A percentile compares a stretch with the other conserved stretches of the same genome.
Conservation (phyloP, 2,888 invertebrate species). For the Antitype chi region DNA sequence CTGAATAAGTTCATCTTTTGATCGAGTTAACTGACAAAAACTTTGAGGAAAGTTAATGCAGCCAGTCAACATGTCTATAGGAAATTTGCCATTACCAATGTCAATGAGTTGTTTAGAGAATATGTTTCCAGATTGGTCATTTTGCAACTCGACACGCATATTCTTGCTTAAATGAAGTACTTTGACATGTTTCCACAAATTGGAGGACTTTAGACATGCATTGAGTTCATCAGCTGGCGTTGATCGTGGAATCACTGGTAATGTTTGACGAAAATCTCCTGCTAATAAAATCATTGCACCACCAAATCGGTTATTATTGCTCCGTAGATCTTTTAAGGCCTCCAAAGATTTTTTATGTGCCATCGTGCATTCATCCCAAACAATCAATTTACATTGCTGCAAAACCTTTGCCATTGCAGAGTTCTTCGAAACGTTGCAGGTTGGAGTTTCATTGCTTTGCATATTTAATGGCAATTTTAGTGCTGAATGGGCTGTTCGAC, state of each 20-base stretch:
- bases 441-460: conserved; percentile 4
- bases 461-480: background rate
- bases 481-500: background rate
- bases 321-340: conserved; percentile 9
- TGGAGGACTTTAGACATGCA: conserved; percentile 6
- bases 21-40: too few species aligned
- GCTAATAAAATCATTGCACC: conserved; percentile 7
- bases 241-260: conserved; percentile 1
- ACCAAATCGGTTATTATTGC: conserved; percentile 3
- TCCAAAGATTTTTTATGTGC: conserved; percentile 7
- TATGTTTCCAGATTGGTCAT: too few species aligned
- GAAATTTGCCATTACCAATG: too few species aligned
- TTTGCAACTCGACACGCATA: too few species aligned
- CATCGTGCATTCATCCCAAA: conserved; percentile 2
- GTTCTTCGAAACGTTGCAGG: conserved; percentile 14
- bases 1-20: too few species aligned
- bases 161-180: too few species aligned
- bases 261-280: conserved; percentile 8
- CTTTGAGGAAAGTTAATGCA: too few species aligned
- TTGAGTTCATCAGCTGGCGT: conserved; percentile 10
- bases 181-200: too few species aligned
- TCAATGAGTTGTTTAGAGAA: too few species aligned
- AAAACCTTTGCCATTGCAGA: conserved; percentile 2
- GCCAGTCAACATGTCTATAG: too few species aligned
- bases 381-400: background rate